Evolutionary conservation across 2,888 invertebrate genomes (phyloP).

Genomic region (Protophormia terraenovae): DNA sequence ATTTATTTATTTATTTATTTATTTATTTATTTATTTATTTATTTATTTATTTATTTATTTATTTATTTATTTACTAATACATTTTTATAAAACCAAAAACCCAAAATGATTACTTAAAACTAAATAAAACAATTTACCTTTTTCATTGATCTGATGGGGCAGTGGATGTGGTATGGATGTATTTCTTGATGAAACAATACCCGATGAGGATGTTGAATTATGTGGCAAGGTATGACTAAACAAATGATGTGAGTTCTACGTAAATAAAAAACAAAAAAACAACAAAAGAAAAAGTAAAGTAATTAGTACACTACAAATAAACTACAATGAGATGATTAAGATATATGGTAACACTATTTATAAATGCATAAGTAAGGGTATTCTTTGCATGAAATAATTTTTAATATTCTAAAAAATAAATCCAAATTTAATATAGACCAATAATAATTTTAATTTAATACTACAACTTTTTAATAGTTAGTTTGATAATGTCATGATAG

Average conservation of each 20-base stretch:
- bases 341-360: neutral
- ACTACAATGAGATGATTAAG: neutral
- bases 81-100: neutral
- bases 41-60: no score
- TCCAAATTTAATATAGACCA: no score
- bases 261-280: slow-evolving; percentile 54
- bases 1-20: no score
- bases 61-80: no score
- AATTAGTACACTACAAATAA: slow-evolving; percentile 34
- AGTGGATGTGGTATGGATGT: slow-evolving; percentile 82
- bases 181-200: slow-evolving; percentile 79
- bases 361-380: no score
- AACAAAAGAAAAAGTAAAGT: neutral
- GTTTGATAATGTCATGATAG: neutral
- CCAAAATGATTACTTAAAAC: neutral
- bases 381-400: no score
- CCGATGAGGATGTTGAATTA: slow-evolving; percentile 68
- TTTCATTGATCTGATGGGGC: slow-evolving; percentile 79
- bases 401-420: no score
- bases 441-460: no score
- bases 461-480: no score
- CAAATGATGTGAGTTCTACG: slow-evolving; percentile 74
- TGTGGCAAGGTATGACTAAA: slow-evolving; percentile 78
- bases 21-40: no score
- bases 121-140: slow-evolving; percentile 61